A percentile compares a stretch with the other conserved stretches of the same genome.
These are phyloP conservation scores for Xanthostigma xanthostigma DNA, from an alignment of 2,888 invertebrate genomes.

Conservation along the genomic window DNA sequence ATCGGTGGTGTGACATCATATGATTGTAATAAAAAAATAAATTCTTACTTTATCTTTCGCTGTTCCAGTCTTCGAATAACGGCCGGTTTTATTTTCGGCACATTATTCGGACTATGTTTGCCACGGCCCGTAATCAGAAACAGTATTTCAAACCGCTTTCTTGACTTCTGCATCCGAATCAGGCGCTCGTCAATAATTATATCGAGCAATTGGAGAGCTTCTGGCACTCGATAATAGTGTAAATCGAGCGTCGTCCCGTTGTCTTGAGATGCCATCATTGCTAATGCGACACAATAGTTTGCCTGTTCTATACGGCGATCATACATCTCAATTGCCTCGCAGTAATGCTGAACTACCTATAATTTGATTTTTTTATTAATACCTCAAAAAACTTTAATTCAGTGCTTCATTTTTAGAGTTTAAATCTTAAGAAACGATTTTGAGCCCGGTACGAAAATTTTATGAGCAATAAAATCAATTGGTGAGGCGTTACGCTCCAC, in stretches of 20 bases:
- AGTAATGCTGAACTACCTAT: slow-evolving; percentile 57
- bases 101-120: slow-evolving; percentile 48
- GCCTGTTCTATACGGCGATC: slow-evolving; percentile 42
- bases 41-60: slow-evolving; percentile 42
- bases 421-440: no score
- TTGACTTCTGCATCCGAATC: slow-evolving; percentile 30
- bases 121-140: slow-evolving; percentile 73
- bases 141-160: slow-evolving; percentile 22
- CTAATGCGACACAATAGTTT: slow-evolving; percentile 44
- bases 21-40: slow-evolving; percentile 5
- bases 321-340: slow-evolving; percentile 47
- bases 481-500: no score
- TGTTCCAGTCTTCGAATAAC: slow-evolving; percentile 45
- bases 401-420: no score
- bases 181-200: slow-evolving; percentile 54
- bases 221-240: slow-evolving; percentile 60
- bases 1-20: background rate
- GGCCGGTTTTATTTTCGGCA: slow-evolving; percentile 56
- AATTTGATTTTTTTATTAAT: no score
- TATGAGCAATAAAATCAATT: no score
- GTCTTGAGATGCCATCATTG: slow-evolving; percentile 33
- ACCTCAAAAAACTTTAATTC: no score
- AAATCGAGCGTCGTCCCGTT: slow-evolving; percentile 52
- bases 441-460: no score
- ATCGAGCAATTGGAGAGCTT: slow-evolving; percentile 55